phyloP scores from a whole-genome alignment of 92 coral and sea anemone species.

The Actinernus sp. region DNA sequence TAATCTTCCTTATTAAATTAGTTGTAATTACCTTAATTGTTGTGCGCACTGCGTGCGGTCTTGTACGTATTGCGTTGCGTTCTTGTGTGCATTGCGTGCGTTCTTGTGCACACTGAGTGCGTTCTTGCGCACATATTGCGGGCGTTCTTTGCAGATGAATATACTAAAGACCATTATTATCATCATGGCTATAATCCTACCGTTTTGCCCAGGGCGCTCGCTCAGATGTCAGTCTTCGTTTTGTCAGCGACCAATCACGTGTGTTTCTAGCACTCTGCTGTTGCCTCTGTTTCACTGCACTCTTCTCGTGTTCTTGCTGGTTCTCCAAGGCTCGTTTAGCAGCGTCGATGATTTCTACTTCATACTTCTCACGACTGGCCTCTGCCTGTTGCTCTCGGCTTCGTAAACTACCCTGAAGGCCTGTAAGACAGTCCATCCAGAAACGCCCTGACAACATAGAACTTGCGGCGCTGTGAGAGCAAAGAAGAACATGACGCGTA shows the following conservation, averaged over 20 bases:
- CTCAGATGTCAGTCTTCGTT: slow-evolving; percentile 83
- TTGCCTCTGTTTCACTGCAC: slow-evolving; percentile 20
- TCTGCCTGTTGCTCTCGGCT: slow-evolving; percentile 53
- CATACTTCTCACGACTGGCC: slow-evolving; percentile 70
- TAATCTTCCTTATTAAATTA: too few species aligned
- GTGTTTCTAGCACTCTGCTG: slow-evolving; percentile 43
- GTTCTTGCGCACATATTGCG: too few species aligned
- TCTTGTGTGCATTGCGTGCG: too few species aligned
- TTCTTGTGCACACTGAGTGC: too few species aligned
- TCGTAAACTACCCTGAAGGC: slow-evolving; percentile 68
- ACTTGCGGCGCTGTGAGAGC: slow-evolving; percentile 65
- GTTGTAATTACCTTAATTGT: too few species aligned
- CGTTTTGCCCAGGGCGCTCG: slow-evolving; percentile 89
- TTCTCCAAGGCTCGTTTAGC: slow-evolving; percentile 65
- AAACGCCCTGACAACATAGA: slow-evolving; percentile 92
- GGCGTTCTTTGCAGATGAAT: too few species aligned
- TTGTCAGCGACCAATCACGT: slow-evolving; percentile 79
- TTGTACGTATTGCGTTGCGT: too few species aligned
- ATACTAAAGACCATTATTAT: too few species aligned
- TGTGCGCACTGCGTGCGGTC: too few species aligned
- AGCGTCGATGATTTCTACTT: slow-evolving; percentile 46
- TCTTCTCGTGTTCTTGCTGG: slow-evolving; percentile 55
- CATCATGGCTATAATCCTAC: too few species aligned
- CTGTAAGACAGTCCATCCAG: slow-evolving; percentile 97
- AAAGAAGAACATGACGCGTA: too few species aligned